These are phyloP conservation scores for Pseudomugil tenellus DNA, from an alignment of 2,797 vertebrate species.

Conservation along the genomic window DNA sequence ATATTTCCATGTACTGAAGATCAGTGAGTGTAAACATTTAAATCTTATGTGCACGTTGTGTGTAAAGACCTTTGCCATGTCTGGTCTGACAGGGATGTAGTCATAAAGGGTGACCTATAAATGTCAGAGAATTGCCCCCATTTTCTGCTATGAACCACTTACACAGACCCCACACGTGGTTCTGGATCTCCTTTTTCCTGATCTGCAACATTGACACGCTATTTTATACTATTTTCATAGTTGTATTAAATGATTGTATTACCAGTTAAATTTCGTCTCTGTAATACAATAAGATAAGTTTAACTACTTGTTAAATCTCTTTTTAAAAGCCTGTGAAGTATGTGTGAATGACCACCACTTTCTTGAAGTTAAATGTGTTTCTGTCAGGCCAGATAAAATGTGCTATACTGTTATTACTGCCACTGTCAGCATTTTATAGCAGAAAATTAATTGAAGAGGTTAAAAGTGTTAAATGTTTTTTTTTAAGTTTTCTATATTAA, in stretches of 20 bases:
- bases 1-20: slow-evolving; percentile 12
- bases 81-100: slow-evolving; percentile 42
- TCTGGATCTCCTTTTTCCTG: slow-evolving; percentile 19
- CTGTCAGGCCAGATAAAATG: not conserved
- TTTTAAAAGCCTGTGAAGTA: not conserved
- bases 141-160: slow-evolving; percentile 42
- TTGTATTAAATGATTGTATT: slow-evolving; percentile 11
- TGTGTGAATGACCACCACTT: not conserved
- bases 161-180: slow-evolving; percentile 25
- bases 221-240: not conserved
- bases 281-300: slow-evolving; percentile 34
- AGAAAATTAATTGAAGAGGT: not conserved
- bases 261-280: slow-evolving; percentile 12
- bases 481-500: not conserved
- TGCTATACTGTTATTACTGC: not conserved
- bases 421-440: not conserved
- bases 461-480: not conserved
- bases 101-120: slow-evolving; percentile 60
- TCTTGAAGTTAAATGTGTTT: not conserved
- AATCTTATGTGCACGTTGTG: slow-evolving; percentile 16
- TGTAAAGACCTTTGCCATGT: slow-evolving; percentile 34
- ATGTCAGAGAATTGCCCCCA: slow-evolving; percentile 54
- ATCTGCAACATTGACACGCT: not conserved
- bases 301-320: not conserved
- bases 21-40: not conserved